Conservation (phyloP, 2,888 invertebrate species). For the Drosophila bunnanda region DNA sequence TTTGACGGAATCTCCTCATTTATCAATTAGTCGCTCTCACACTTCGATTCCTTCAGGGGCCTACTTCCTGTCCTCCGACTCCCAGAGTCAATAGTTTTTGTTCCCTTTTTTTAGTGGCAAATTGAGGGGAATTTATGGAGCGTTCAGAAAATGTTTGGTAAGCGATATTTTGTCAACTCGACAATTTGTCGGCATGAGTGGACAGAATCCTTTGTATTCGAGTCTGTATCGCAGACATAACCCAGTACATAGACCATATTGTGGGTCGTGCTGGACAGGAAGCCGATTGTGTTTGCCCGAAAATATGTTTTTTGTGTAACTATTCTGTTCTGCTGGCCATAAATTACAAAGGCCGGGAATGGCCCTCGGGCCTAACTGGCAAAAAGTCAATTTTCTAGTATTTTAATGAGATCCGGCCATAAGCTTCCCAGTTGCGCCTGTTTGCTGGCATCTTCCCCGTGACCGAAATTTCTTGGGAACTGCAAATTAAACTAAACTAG, state of each 20-base stretch:
- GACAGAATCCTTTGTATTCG: conserved; percentile 49
- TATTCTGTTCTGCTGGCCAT: conserved; percentile 49
- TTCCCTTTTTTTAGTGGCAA: conserved; percentile 24
- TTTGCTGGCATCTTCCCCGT: conserved; percentile 9
- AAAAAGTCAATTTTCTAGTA: conserved; percentile 37
- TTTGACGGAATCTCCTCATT: conserved; percentile 19
- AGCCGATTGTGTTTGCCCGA: conserved; percentile 52
- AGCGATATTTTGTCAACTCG: conserved; percentile 63
- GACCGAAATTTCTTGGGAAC: conserved; percentile 55
- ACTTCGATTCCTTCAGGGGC: conserved; percentile 55
- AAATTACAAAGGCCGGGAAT: conserved; percentile 51
- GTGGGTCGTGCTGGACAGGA: conserved; percentile 51
- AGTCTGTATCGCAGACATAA: conserved; percentile 10
- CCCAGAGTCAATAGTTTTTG: conserved; percentile 17
- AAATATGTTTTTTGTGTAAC: conserved; percentile 54
- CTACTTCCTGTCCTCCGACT: conserved; percentile 55
- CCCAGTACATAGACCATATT: conserved; percentile 6
- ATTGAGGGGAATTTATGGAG: conserved; percentile 46
- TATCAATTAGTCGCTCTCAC: conserved; percentile 48
- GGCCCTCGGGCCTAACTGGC: conserved; percentile 1
- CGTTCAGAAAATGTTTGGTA: conserved; percentile 28
- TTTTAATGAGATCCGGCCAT: conserved; percentile 57
- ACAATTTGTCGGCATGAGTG: conserved; percentile 66
- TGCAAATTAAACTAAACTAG: conserved; percentile 67
- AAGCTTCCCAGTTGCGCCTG: conserved; percentile 4